Conservation (phyloP, 2,113 vertebrate species). For the Dasyurus viverrinus region DNA sequence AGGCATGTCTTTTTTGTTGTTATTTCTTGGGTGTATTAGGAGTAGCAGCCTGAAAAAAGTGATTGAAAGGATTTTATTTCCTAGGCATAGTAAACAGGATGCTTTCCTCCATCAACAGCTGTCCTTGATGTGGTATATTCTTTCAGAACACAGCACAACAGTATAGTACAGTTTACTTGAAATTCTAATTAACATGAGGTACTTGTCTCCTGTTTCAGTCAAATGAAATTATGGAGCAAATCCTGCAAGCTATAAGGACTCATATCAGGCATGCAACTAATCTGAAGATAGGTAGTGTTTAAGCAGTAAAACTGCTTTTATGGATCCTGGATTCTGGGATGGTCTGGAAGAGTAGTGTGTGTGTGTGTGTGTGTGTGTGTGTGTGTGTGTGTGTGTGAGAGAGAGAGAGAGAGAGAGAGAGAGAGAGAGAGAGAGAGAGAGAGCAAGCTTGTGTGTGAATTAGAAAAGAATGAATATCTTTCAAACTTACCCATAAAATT, state of each 20-base stretch:
- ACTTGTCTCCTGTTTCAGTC: conserved; percentile 66
- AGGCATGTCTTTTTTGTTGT: conserved; percentile 33
- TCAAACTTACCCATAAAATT: conserved; percentile 13
- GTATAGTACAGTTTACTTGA: conserved; percentile 69
- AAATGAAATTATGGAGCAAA: conserved; percentile 70
- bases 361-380: neutral
- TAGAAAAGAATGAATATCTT: neutral
- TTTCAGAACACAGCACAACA: conserved; percentile 61
- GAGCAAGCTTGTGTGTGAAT: neutral
- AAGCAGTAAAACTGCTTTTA: conserved; percentile 36
- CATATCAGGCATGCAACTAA: conserved; percentile 46
- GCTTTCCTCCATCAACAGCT: conserved; percentile 61
- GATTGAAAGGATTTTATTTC: conserved; percentile 49
- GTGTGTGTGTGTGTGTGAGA: neutral
- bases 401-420: too few relatives aligned
- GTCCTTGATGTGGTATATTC: conserved; percentile 57
- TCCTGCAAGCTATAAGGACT: conserved; percentile 54
- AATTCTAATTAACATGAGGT: conserved; percentile 78
- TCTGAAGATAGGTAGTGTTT: conserved; percentile 36
- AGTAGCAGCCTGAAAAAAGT: neutral
- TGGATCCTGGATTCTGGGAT: neutral
- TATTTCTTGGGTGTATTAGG: conserved; percentile 16
- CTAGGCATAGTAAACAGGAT: conserved; percentile 49
- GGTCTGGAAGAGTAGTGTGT: neutral
- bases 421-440: too few relatives aligned